Evolutionary conservation across 2,797 vertebrate genomes (phyloP), one percentile per base, ranked within the genome.

Genomic region (Brachyalestes nurse): DNA sequence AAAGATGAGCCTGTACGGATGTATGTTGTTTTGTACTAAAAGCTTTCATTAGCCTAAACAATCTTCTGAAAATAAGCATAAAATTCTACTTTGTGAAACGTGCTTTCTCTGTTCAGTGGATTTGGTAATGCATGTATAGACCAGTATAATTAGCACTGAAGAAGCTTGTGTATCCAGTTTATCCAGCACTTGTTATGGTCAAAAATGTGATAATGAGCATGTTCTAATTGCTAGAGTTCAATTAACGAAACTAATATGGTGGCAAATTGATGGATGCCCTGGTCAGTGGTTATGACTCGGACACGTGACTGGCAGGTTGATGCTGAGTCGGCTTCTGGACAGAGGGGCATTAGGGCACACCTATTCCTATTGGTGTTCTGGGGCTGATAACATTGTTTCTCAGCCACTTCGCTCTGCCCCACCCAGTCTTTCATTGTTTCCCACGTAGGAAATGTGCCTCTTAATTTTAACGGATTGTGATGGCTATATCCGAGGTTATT

Each of bases 381-480:
- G n/a, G 3, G 65, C 19, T 10, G 65, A 67, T 67, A 67, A 67
- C 65, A 67, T 67, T 67, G 40, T 67, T 67, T 67, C 65, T 12
- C 19, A 67, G 40, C 12, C 64, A n/a, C 38, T 67, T n/a, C 38
- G 0, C 40, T n/a, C 65, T 21, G 40, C 42, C 40, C 65, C 40
- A 17, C 64, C 34, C 8, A 7, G 34, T 34, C 64, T 42, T 66
- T 66, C 64, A 66, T 66, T 66, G 64, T 66, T 66, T 66, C 17
- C 34, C 34, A 64, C 17, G 40, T 42, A 40, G 64, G 17, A 66
- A 66, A 66, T 10, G 17, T 66, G 64, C 34, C 16, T 40, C 64
- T 38, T 64, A 6, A 42, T 66, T 66, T 40, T 66, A 64, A 38
- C n/a, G 19, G 40, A 66, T n/a, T 67, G 38, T 67, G 65, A 67